These are phyloP conservation scores for Amblyopsis hoosieri DNA, from an alignment of 2,797 vertebrate genomes.

Conservation along the genomic window DNA sequence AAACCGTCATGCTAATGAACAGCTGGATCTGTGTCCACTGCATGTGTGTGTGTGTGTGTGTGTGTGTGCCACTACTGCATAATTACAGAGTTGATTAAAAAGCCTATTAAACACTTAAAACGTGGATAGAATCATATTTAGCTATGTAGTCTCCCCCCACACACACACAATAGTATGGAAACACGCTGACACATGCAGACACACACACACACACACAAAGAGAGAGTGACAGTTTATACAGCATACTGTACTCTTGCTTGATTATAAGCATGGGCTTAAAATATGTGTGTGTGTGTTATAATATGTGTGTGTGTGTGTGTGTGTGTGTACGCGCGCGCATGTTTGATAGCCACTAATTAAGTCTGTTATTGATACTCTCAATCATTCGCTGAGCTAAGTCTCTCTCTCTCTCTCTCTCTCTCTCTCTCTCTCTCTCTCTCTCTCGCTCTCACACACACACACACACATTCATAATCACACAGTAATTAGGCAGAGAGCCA, in stretches of 20 bases:
- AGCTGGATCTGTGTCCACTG: slow-evolving; percentile 48
- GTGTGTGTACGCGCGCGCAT: slow-evolving; percentile 21
- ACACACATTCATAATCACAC: slow-evolving; percentile 26
- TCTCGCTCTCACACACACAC: too few relatives aligned
- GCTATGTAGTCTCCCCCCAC: slow-evolving; percentile 49
- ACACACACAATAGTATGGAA: slow-evolving; percentile 1
- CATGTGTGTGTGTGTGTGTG: slow-evolving; percentile 1
- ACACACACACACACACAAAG: not conserved
- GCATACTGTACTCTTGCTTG: slow-evolving; percentile 55
- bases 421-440: too few relatives aligned
- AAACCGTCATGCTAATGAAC: slow-evolving; percentile 73
- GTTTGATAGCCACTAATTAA: slow-evolving; percentile 70
- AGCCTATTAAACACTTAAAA: slow-evolving; percentile 79
- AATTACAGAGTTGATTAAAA: slow-evolving; percentile 78
- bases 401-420: slow-evolving; percentile 27
- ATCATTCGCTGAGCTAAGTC: slow-evolving; percentile 64
- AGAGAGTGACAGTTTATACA: slow-evolving; percentile 40
- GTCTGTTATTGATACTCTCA: slow-evolving; percentile 74
- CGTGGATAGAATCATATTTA: slow-evolving; percentile 72
- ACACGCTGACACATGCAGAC: slow-evolving; percentile 13
- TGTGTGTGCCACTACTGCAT: slow-evolving; percentile 58
- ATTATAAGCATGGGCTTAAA: slow-evolving; percentile 35
- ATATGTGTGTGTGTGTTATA: slow-evolving; percentile 17
- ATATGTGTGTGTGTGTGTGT: slow-evolving; percentile 36
- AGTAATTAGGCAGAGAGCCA: slow-evolving; percentile 65